Evolutionary conservation across 2,888 invertebrate genomes (phyloP).

Genomic region (Zygaena filipendulae): DNA sequence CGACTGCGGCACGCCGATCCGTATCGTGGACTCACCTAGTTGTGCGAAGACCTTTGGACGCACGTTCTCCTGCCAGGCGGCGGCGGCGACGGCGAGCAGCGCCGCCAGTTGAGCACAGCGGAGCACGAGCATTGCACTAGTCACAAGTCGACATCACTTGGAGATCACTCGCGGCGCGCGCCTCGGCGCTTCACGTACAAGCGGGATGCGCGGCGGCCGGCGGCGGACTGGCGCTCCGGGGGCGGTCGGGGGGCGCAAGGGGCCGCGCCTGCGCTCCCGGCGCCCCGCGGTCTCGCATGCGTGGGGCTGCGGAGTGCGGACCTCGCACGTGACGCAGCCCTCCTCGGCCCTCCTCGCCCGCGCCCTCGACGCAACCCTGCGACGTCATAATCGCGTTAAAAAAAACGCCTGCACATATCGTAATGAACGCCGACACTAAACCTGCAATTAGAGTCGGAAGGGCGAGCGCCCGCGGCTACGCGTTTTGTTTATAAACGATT

Average conservation of each 20-base stretch:
- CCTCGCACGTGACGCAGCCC: constrained; percentile 67
- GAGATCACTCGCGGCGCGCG: constrained; percentile 48
- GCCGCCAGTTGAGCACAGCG: constrained; percentile 63
- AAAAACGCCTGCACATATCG: constrained; percentile 56
- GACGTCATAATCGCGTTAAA: constrained; percentile 64
- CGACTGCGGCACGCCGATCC: constrained; percentile 27
- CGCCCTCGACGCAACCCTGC: constrained; percentile 42
- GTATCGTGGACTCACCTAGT: constrained; percentile 77
- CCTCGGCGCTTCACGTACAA: constrained; percentile 16
- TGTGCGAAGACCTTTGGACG: constrained; percentile 93
- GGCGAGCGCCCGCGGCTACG: constrained; percentile 34
- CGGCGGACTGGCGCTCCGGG: constrained; percentile 66
- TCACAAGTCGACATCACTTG: constrained; percentile 65
- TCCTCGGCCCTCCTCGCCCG: constrained; percentile 58
- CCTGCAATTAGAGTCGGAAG: constrained; percentile 54
- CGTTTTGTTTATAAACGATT: constrained; percentile 16
- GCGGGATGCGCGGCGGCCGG: constrained; percentile 44
- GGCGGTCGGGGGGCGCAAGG: constrained; percentile 63
- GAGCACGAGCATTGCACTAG: constrained; percentile 64
- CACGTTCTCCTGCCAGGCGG: constrained; percentile 91
- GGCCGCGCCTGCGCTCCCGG: constrained; percentile 54
- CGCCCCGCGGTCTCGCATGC: constrained; percentile 67
- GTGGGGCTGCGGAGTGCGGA: constrained; percentile 67
- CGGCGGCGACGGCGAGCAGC: constrained; percentile 67
- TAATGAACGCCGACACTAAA: constrained; percentile 57